These are phyloP conservation scores for Pseudomyrmex dendroicus DNA, from an alignment of 1,140 invertebrate species.

Conservation along the genomic window DNA sequence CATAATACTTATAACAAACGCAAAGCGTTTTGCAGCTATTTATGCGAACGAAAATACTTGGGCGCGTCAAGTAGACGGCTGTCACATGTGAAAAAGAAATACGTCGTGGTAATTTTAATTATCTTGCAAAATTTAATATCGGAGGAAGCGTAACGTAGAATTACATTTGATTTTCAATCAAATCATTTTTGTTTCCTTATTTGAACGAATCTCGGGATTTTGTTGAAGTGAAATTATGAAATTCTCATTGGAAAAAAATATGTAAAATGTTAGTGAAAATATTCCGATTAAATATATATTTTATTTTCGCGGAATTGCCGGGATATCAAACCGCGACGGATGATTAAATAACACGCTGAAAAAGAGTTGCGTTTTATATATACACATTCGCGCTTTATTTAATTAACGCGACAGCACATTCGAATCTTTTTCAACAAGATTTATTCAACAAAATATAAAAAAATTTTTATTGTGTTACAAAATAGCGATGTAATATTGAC, in stretches of 20 bases:
- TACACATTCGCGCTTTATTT: no score
- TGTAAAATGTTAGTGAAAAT: slow-evolving; percentile 21
- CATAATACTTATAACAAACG: background rate
- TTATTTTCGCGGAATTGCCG: slow-evolving; percentile 20
- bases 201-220: slow-evolving; percentile 16
- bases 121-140: slow-evolving; percentile 47
- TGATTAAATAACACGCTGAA: background rate
- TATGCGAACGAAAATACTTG: slow-evolving; percentile 14
- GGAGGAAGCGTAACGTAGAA: slow-evolving; percentile 1
- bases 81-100: slow-evolving; percentile 8
- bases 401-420: no score
- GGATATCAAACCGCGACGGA: no score
- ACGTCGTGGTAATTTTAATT: slow-evolving; percentile 19
- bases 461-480: no score
- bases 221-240: slow-evolving; percentile 40
- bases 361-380: slow-evolving; percentile 3
- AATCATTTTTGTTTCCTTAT: background rate
- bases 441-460: no score
- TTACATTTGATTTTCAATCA: slow-evolving; percentile 51
- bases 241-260: slow-evolving; percentile 22
- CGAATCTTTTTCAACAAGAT: no score
- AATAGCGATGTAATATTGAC: no score
- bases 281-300: slow-evolving; percentile 39
- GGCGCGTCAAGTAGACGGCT: background rate
- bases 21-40: background rate